phyloP scores from a whole-genome alignment of 2,113 vertebrate species.

The Budorcas taxicolor region DNA sequence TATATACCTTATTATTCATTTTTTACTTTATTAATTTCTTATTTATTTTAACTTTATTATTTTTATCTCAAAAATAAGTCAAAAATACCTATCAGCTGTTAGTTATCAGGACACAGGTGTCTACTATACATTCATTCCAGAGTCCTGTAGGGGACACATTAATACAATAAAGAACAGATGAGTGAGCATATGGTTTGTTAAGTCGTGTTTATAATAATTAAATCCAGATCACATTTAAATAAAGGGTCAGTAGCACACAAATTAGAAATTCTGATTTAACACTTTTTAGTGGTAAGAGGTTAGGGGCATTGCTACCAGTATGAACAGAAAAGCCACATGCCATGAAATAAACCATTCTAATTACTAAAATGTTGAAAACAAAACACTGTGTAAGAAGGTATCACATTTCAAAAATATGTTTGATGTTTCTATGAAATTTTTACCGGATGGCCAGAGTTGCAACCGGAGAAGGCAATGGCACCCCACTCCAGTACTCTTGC shows the following conservation, averaged over 20 bases:
- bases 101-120: constrained; percentile 55
- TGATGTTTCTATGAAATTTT: constrained; percentile 17
- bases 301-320: constrained; percentile 49
- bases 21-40: background rate
- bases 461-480: background rate
- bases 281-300: constrained; percentile 59
- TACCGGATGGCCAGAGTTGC: background rate
- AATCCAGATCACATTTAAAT: constrained; percentile 71
- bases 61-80: constrained; percentile 69
- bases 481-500: no score
- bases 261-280: constrained; percentile 64
- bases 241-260: constrained; percentile 68
- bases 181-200: constrained; percentile 80
- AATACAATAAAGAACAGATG: constrained; percentile 78
- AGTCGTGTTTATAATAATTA: constrained; percentile 78
- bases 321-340: constrained; percentile 58
- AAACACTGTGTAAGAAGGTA: background rate
- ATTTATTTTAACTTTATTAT: constrained; percentile 6
- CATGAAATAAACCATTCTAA: constrained; percentile 56
- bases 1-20: background rate
- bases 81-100: constrained; percentile 69
- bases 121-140: constrained; percentile 73
- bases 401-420: background rate
- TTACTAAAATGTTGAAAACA: constrained; percentile 53
- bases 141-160: constrained; percentile 73